Conservation (phyloP, 1,140 invertebrate genomes). For the Colletes gigas region DNA sequence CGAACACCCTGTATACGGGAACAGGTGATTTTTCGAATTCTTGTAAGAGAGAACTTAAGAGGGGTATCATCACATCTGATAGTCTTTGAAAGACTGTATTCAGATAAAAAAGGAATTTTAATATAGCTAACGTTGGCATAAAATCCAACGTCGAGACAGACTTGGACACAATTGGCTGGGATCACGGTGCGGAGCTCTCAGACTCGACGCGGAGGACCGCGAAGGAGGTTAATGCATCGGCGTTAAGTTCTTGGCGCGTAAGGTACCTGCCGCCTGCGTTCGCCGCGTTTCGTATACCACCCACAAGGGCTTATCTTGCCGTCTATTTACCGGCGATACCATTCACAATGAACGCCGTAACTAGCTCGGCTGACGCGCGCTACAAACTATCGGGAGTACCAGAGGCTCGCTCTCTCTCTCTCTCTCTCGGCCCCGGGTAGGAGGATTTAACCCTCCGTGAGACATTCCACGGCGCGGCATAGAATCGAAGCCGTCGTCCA, state of each 20-base stretch:
- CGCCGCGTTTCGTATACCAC: conserved; percentile 28
- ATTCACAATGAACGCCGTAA: conserved; percentile 40
- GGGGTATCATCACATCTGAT: too few species aligned
- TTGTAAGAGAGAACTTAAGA: too few species aligned
- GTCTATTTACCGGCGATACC: conserved; percentile 45
- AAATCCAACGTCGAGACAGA: too few species aligned
- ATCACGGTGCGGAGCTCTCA: too few species aligned
- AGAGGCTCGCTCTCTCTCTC: neutral
- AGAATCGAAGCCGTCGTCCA: conserved; percentile 27
- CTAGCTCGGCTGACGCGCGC: conserved; percentile 14
- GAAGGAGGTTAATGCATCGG: too few species aligned
- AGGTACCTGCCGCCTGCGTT: neutral
- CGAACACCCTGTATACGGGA: too few species aligned
- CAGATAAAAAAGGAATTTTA: too few species aligned
- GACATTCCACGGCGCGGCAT: conserved; percentile 37
- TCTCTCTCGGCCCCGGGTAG: neutral
- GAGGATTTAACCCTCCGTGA: conserved; percentile 39
- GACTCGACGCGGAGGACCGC: too few species aligned
- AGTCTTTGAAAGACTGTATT: too few species aligned
- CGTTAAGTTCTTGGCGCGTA: neutral
- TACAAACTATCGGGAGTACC: conserved; percentile 24
- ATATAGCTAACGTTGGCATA: too few species aligned
- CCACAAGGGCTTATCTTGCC: conserved; percentile 35
- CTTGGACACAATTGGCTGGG: too few species aligned
- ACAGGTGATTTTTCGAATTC: too few species aligned